A percentile compares a stretch with the other conserved stretches of the same genome.
Conservation (phyloP, 2,888 invertebrate genomes). For the Diaperis boleti region DNA sequence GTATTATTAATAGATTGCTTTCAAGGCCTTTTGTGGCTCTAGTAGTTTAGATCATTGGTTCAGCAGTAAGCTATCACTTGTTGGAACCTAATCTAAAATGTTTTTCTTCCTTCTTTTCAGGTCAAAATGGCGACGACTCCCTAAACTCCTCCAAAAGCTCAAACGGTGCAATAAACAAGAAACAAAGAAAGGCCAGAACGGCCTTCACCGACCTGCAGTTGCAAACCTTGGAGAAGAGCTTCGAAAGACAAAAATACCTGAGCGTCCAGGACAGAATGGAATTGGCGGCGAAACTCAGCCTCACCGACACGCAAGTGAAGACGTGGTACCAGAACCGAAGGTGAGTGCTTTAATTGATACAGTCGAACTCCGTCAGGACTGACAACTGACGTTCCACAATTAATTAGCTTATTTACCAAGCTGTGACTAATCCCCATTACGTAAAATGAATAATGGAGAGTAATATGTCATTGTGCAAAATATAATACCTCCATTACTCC, state of each 20-base stretch:
- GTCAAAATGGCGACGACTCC: conserved; percentile 88
- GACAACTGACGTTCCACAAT: conserved; percentile 1
- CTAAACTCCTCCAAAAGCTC: conserved; percentile 72
- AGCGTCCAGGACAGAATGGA: conserved; percentile 99
- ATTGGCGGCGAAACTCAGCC: conserved; percentile 92
- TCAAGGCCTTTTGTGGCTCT: no score
- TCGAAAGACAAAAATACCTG: conserved; percentile 96
- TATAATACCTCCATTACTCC: conserved; percentile 54
- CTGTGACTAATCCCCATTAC: conserved; percentile 57
- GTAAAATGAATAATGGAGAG: conserved; percentile 55
- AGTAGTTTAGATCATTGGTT: no score
- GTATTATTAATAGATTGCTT: no score
- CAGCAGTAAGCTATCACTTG: no score
- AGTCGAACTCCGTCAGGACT: background rate
- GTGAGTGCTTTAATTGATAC: conserved; percentile 69
- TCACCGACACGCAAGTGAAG: conserved; percentile 99
- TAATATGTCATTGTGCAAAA: conserved; percentile 54
- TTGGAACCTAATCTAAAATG: background rate
- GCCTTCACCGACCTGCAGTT: conserved; percentile 99
- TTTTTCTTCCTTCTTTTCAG: conserved; percentile 70
- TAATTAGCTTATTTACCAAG: conserved; percentile 57
- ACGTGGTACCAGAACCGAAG: conserved; percentile 99
- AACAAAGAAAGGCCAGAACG: conserved; percentile 95
- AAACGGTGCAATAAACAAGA: conserved; percentile 79
- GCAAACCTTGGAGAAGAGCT: conserved; percentile 95